Conservation (phyloP, 2,888 invertebrate species). For the Seira sanloemensis region DNA sequence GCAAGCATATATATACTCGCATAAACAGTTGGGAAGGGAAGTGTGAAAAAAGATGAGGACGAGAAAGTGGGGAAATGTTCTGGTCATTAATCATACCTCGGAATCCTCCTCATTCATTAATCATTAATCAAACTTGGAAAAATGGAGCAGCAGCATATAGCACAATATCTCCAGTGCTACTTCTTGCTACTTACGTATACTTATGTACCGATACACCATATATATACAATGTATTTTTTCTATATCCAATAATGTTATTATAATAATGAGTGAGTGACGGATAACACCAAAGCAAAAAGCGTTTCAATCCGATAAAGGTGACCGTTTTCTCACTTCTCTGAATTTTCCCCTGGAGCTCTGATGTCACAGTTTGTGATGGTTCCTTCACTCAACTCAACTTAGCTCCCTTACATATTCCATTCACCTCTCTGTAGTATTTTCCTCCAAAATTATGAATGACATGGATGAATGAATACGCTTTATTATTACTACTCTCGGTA, state of each 20-base stretch:
- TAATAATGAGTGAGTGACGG: constrained; percentile 12
- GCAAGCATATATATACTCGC: too few relatives aligned
- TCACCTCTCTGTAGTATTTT: not conserved
- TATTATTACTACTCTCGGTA: not conserved
- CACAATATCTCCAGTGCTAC: not conserved
- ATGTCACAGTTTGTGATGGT: constrained; percentile 45
- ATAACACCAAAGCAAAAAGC: constrained; percentile 5
- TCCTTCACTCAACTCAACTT: constrained; percentile 30
- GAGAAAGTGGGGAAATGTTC: constrained; percentile 56
- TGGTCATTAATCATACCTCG: constrained; percentile 59
- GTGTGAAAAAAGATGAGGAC: constrained; percentile 27
- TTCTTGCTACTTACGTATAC: not conserved
- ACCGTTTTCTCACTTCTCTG: constrained; percentile 52
- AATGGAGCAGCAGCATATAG: constrained; percentile 21
- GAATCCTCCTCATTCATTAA: constrained; percentile 62
- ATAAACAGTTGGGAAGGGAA: too few relatives aligned
- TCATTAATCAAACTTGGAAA: constrained; percentile 56
- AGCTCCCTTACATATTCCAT: not conserved
- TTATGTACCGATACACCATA: not conserved
- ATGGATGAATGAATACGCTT: constrained; percentile 6
- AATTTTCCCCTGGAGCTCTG: constrained; percentile 49
- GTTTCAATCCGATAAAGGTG: constrained; percentile 50
- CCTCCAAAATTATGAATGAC: not conserved
- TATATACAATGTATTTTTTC: not conserved
- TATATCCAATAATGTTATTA: not conserved